Evolutionary conservation across 2,797 vertebrate species (phyloP), one percentile per base, ranked within the genome.

Genomic region (Peromyscus nudipes): DNA sequence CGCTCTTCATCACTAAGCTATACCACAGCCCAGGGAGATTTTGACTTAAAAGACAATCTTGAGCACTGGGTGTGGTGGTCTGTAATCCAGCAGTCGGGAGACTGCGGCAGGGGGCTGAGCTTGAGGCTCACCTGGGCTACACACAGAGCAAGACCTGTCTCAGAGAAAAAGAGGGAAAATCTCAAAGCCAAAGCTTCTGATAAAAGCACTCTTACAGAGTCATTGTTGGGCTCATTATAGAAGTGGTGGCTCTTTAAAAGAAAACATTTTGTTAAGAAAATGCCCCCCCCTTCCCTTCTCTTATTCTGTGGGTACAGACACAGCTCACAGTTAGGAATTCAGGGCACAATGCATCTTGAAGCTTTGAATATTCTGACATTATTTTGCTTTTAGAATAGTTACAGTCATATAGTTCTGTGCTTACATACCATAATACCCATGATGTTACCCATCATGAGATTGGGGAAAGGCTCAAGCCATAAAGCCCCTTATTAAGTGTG

Each of bases 241-340:
- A 94, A 46, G 71, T 49, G 43, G 21, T 65, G 23, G n/a, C 29
- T 60, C 94, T 94, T 91, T 91, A 25, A 96, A 94, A 93, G n/a
- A 92, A 92, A 91, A 73, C 4, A 16, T 69, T 89, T 97, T 85
- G 49, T 95, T 94, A 96, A 93, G 76, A 92, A 94, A 91, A 79
- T 46, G 29, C 12, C 64, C 23, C 64, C 16, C 52, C 10, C 3
- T 17, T 46, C 17, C 1, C 9, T 16, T 43, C 75, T 43, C 25
- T 55, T 76, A 17, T 52, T 88, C 21, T 76, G 25, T 77, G 67
- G 67, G 17, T 64, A 43, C 7, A 89, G 60, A 73, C n/a, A 27
- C 6, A 57, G 49, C n/a, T 60, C 12, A 34, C 49, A 91, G 57
- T 12, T 69, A 67, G 89, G 93, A 84, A 71, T 96, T 96, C 46